phyloP scores from a whole-genome alignment of 2,888 invertebrate genomes.

The Stenodema calcarata region DNA sequence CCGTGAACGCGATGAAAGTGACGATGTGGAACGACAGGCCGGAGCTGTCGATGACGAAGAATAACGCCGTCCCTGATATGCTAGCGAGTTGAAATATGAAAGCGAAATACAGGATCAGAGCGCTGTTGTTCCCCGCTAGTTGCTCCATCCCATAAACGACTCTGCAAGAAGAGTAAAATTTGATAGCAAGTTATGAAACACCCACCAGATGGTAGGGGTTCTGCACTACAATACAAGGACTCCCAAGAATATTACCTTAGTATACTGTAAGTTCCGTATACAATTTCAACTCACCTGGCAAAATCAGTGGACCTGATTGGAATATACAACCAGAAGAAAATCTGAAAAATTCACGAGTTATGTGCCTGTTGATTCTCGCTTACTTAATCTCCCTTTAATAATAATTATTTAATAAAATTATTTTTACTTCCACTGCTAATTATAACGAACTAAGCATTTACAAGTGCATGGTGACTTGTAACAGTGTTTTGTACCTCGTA shows the following conservation, averaged over 20 bases:
- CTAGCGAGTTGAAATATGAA: background rate
- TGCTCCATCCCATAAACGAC: background rate
- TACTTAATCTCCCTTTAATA: too few species aligned
- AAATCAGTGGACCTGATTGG: background rate
- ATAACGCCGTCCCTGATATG: background rate
- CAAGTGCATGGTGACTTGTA: too few species aligned
- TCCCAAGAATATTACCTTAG: too few species aligned
- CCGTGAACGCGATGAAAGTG: background rate
- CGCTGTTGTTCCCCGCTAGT: background rate
- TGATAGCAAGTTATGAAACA: background rate
- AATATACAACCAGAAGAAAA: background rate
- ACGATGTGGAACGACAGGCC: background rate
- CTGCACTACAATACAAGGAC: too few species aligned
- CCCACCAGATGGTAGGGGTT: too few species aligned
- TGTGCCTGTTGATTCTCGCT: too few species aligned
- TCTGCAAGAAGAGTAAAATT: background rate
- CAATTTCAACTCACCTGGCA: background rate
- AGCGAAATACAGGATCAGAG: background rate
- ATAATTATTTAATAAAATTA: too few species aligned
- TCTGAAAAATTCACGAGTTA: constrained; percentile 13
- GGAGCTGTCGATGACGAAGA: background rate
- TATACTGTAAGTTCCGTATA: background rate
- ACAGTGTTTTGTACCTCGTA: too few species aligned
- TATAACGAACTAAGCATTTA: too few species aligned
- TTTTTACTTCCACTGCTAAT: too few species aligned